Conservation (phyloP, 2,113 vertebrate species). For the Pycnonotus jocosus region DNA sequence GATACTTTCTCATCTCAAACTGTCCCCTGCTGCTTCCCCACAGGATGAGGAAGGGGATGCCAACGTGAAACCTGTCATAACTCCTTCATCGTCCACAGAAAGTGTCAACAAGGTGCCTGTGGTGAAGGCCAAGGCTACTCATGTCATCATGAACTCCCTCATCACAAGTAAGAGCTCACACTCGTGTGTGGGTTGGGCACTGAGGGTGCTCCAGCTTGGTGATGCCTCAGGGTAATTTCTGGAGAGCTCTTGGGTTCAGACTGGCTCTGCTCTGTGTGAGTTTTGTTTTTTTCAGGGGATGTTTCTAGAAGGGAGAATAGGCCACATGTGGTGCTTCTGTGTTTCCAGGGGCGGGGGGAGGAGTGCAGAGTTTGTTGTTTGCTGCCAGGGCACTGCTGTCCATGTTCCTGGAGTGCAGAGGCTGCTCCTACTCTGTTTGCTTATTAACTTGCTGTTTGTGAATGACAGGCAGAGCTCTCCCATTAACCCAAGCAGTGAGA, state of each 20-base stretch:
- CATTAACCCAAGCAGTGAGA: neutral
- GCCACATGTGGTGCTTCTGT: neutral
- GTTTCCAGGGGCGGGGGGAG: neutral
- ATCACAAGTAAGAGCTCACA: slow-evolving; percentile 85
- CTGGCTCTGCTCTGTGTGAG: neutral
- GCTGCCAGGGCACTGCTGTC: neutral
- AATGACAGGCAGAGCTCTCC: neutral
- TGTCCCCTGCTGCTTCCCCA: slow-evolving; percentile 27
- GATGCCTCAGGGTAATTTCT: neutral
- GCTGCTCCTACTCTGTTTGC: neutral
- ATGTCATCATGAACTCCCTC: slow-evolving; percentile 88
- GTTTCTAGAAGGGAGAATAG: neutral
- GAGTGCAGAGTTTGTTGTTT: neutral
- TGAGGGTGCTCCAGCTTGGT: neutral
- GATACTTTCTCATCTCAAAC: neutral
- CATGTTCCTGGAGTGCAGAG: neutral
- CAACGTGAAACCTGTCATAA: slow-evolving; percentile 17
- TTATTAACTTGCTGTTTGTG: neutral
- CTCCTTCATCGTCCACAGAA: slow-evolving; percentile 42
- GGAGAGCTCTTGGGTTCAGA: neutral
- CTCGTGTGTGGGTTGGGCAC: neutral
- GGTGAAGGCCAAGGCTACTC: slow-evolving; percentile 91
- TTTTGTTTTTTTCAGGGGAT: neutral
- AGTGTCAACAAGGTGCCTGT: slow-evolving; percentile 74
- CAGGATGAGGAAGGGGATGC: slow-evolving; percentile 79